Base-by-base conservation (phyloP, 2,888 invertebrate genomes). In the Gryllus longicercus region DNA sequence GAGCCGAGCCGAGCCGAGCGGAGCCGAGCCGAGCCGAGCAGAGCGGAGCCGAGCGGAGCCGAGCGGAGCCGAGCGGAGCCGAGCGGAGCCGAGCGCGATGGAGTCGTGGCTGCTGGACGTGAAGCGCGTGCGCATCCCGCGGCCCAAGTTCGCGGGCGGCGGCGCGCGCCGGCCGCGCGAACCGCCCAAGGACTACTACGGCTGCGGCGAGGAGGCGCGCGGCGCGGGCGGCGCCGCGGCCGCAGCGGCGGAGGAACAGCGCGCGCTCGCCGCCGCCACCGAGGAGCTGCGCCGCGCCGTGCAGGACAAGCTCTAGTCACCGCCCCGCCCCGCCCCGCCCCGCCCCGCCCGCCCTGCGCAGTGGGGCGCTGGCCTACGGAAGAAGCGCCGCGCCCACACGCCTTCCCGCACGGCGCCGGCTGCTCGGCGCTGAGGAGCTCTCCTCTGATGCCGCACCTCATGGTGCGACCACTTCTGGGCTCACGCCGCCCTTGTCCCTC, bases 101-200 rank as follows among this genome's bases (percentile, higher is more conserved):
- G 95, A 95, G 86, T 93, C 94, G 84, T 95, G 95, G 95, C 87
- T 95, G 85, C 92, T 92, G 83, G 95, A 95, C 87, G 93, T 95
- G 78, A 95, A 95, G 87, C 91, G 94, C 84, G 92, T 95, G 82
- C 90, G 93, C 84, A 95, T 95, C 84, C 95, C 95, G 50, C 90
- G 95, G 83, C 95, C 95, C 10, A 95, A 95, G 89, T 94, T 95
- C 85, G 92, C 78, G 90, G 89, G 85, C 84, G 83, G 89, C 86
- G 83, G 89, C 86, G 85, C 89, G 86, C 85, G 89, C 86, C 79
- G 84, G 84, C 93, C 93, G 80, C 92, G 89, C 81, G 93, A 93
- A 85, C 94, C 94, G 21, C 94, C 94, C 16, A 93, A 95, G 86
- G 95, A 95, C 86, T 95, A 95, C 86, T 90, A 92, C 84, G 92